These are phyloP conservation scores for Leptopilina drosophilae DNA, from an alignment of 2,888 invertebrate species.

Conservation along the genomic window DNA sequence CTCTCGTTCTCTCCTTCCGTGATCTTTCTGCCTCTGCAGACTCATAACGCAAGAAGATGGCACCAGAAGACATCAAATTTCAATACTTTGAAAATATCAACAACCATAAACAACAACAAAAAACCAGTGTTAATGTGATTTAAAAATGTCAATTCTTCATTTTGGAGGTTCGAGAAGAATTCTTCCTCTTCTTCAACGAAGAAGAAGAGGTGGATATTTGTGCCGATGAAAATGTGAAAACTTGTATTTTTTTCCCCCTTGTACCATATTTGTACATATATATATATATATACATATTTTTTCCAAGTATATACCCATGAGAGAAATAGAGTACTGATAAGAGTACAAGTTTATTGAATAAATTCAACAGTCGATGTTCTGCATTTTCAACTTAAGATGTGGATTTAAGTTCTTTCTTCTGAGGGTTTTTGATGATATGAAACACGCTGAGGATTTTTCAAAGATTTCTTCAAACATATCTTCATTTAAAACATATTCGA, in stretches of 20 bases:
- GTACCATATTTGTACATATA: conserved; percentile 42
- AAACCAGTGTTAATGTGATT: no score
- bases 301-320: conserved; percentile 40
- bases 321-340: conserved; percentile 66
- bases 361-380: conserved; percentile 43
- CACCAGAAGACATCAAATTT: neutral
- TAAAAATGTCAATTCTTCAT: no score
- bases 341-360: conserved; percentile 60
- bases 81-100: no score
- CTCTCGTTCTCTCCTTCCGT: neutral
- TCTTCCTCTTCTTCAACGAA: no score
- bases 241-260: neutral
- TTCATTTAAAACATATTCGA: neutral
- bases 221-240: no score
- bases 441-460: neutral
- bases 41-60: conserved; percentile 45
- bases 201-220: no score
- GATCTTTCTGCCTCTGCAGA: conserved; percentile 37
- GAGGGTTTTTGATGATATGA: neutral
- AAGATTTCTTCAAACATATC: neutral
- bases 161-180: no score
- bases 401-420: neutral
- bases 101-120: no score
- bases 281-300: conserved; percentile 10
- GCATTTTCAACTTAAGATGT: neutral